Percentiles rank a stretch among this genome's conserved stretches.
phyloP scores from a whole-genome alignment of 2,888 invertebrate genomes.

The Cerceris ruficornis region DNA sequence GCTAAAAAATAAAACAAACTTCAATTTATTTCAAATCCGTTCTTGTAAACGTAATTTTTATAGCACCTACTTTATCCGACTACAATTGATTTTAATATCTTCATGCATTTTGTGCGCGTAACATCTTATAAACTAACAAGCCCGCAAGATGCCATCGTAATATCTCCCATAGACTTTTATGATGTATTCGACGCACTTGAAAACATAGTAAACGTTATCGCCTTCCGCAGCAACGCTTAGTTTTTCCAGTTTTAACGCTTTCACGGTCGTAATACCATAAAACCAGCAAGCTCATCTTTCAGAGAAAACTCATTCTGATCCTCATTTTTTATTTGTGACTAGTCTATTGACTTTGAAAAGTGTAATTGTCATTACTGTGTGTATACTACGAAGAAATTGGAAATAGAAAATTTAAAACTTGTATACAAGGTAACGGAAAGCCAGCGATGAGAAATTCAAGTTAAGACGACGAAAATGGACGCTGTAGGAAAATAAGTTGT shows the following conservation, averaged over 20 bases:
- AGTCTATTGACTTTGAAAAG: neutral
- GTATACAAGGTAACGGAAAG: too few species aligned
- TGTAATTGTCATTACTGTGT: too few species aligned
- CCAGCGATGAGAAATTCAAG: too few species aligned
- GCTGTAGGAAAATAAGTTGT: too few species aligned
- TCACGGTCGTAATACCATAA: slow-evolving; percentile 4
- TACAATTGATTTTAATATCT: neutral
- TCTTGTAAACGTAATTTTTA: too few species aligned
- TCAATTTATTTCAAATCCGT: too few species aligned
- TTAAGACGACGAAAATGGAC: too few species aligned
- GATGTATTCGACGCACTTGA: neutral
- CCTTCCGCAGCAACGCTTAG: slow-evolving; percentile 9
- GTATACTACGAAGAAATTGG: too few species aligned
- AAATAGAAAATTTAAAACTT: neutral
- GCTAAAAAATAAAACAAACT: too few species aligned
- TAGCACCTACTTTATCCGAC: neutral
- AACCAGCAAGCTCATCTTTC: slow-evolving; percentile 22
- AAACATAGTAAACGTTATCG: slow-evolving; percentile 11
- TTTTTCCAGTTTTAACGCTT: slow-evolving; percentile 19
- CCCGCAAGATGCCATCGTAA: slow-evolving; percentile 2
- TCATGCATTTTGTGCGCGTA: slow-evolving; percentile 3
- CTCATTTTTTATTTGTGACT: slow-evolving; percentile 27
- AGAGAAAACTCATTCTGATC: slow-evolving; percentile 12
- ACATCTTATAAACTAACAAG: neutral
- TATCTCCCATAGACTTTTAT: slow-evolving; percentile 2